Evolutionary conservation across 1,140 invertebrate genomes (phyloP), one percentile per base, ranked within the genome.

Genomic region (Drosophila kepulauana): DNA sequence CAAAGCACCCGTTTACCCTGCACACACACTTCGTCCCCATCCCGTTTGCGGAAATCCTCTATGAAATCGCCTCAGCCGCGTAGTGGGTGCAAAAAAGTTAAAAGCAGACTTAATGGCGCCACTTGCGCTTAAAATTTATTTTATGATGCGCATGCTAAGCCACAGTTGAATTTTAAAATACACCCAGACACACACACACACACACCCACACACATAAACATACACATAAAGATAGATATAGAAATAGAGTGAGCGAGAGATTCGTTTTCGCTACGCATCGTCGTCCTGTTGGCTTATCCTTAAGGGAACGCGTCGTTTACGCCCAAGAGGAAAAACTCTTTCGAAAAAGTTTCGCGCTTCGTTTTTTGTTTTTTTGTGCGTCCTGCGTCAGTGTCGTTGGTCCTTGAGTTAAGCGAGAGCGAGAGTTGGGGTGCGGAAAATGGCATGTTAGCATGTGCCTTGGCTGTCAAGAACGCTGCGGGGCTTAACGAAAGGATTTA

Each of bases 401-500:
- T 13, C n/a, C 41, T 38, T 28, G 54, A 25, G 13, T 8, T 25
- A 43, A 62, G 35, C 10, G 0, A 8, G 35, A 38, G 35, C 35
- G 35, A 38, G n/a, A 30, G 41, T 58, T 54, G 78, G 77, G 75
- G 85, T 90, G 85, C 70, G 78, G 81, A 90, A 89, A 89, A 89
- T 90, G 75, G 86, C 85, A 89, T 89, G 86, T 89, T 89, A 89
- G 85, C 85, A 89, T 89, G 85, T 89, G 86, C 85, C 85, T 90
- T 89, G 86, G 86, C 86, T 89, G 85, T 90, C 85, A 89, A 89
- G 81, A 89, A 89, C 85, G 86, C 85, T 90, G 86, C 85, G 85
- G 86, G 86, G 85, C 85, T 89, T 89, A 89, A 85, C 85, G 78
- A 85, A 88, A 91, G 91, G 91, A 91, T 92, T 92, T 92, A 92